A percentile compares a stretch with the other conserved stretches of the same genome.
These are phyloP conservation scores for Proteles cristata DNA, from an alignment of 2,113 vertebrate species.

Conservation along the genomic window DNA sequence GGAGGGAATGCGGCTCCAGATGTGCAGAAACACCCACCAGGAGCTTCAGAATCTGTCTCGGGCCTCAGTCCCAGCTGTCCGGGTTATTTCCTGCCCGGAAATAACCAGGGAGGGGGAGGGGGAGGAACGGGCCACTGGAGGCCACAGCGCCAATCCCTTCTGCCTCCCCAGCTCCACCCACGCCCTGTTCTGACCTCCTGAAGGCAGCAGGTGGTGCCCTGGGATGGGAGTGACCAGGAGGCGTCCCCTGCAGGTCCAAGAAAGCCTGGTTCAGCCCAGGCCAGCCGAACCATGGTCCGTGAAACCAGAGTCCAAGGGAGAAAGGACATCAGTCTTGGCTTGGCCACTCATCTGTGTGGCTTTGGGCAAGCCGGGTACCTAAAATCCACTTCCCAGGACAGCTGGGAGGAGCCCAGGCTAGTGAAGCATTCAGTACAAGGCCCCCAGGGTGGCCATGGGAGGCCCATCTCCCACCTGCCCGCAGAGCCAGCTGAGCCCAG, in stretches of 20 bases:
- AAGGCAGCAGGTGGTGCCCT: background rate
- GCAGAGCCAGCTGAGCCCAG: background rate
- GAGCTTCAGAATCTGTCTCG: background rate
- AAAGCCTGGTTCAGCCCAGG: background rate
- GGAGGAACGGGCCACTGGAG: background rate
- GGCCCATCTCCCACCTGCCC: background rate
- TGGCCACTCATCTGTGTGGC: background rate
- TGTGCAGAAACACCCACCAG: constrained; percentile 54
- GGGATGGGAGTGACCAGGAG: no score
- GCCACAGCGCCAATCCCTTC: background rate
- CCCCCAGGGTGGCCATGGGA: background rate
- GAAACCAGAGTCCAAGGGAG: background rate
- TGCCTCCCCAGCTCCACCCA: background rate
- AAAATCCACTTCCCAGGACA: background rate
- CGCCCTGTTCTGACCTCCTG: background rate
- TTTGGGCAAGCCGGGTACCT: background rate
- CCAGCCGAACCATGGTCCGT: background rate
- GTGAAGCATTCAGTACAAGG: background rate
- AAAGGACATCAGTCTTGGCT: background rate
- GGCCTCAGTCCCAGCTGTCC: background rate
- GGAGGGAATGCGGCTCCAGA: constrained; percentile 16
- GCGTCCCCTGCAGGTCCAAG: background rate
- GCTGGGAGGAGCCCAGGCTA: background rate
- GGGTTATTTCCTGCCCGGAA: constrained; percentile 48
- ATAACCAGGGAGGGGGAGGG: background rate